A percentile compares a stretch with the other conserved stretches of the same genome.
These are phyloP conservation scores for Phylloscopus trochiloides DNA, from an alignment of 2,113 vertebrate genomes.

Conservation along the genomic window DNA sequence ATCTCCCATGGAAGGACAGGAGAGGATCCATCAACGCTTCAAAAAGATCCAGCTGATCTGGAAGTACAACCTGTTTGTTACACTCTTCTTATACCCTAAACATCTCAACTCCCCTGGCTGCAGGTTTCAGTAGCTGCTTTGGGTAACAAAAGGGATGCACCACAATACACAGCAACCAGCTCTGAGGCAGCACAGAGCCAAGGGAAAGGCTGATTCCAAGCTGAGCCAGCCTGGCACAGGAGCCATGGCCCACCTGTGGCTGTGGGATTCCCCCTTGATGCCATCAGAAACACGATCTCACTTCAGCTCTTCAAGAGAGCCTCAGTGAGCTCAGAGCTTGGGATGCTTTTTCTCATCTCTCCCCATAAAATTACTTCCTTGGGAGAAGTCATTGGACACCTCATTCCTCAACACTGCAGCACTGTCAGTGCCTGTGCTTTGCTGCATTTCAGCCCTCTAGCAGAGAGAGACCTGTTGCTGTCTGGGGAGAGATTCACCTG, in stretches of 20 bases:
- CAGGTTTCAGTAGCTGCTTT: neutral
- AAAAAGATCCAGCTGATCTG: neutral
- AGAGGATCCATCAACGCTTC: neutral
- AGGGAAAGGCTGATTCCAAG: neutral
- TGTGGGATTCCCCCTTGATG: rapidly evolving
- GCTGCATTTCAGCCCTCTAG: neutral
- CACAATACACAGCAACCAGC: neutral
- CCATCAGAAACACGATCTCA: neutral
- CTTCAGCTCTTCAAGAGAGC: neutral
- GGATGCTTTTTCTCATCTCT: neutral
- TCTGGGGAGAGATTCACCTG: neutral
- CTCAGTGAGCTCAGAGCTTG: neutral
- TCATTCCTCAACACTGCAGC: neutral
- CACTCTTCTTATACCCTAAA: neutral
- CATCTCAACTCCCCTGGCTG: neutral
- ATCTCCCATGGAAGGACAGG: neutral
- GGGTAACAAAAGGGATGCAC: neutral
- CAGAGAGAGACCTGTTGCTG: neutral
- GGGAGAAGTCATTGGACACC: neutral
- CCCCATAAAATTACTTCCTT: neutral
- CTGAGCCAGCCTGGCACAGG: neutral
- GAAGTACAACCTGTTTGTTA: neutral
- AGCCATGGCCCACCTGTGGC: neutral
- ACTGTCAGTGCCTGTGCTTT: neutral
- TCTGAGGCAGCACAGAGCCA: neutral